Evolutionary conservation across 1,140 invertebrate species (phyloP), one percentile per base, ranked within the genome.

Genomic region (Apolygus lucorum): DNA sequence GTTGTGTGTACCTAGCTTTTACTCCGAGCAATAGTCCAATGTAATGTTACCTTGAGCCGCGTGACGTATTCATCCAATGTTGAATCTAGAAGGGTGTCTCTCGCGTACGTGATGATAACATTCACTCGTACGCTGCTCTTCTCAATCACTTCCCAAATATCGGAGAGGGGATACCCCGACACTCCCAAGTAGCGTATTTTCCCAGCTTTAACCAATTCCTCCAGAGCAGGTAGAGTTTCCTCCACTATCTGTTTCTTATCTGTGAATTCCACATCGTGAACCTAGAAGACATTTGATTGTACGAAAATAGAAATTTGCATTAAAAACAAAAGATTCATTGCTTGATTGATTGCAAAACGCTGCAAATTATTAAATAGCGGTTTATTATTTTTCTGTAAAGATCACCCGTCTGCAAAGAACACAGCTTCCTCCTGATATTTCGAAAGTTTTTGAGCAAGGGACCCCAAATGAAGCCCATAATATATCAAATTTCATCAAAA

Each of bases 241-340:
- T 91, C 89, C 1, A 95, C 73, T 4, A 98, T 83, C 28, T 91
- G 81, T 28, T 93, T 87, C 1, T 88, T 85, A n/a, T 86, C 83
- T 1, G 90, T 90, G 79, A 95, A 97, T 77, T 96, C 94, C 63
- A 93, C 82, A 76, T 98, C 95, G 76, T 97, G 94, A 28, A 95
- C 84, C 91, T 96, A 78, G 42, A 78, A 78, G 52, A 75, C 67
- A 67, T 4, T 4, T 42, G 17, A 42, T 8, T 42, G 17, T 8
- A 8, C 34, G 17, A 42, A 42, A 4, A 42, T 42, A 42, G 34
- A 42, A 42, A 17, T 42, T 8, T 8, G 34, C 34, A 42, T 42
- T 42, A 42, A 42, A 42, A 8, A 42, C 34, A 42, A 4, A 42
- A 42, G 34, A 42, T 42, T n/a, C n/a, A n/a, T n/a, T n/a, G n/a